Percentiles rank a stretch among this genome's conserved stretches.
Conservation (phyloP, 2,888 invertebrate genomes). For the Hyppa rectilinea region DNA sequence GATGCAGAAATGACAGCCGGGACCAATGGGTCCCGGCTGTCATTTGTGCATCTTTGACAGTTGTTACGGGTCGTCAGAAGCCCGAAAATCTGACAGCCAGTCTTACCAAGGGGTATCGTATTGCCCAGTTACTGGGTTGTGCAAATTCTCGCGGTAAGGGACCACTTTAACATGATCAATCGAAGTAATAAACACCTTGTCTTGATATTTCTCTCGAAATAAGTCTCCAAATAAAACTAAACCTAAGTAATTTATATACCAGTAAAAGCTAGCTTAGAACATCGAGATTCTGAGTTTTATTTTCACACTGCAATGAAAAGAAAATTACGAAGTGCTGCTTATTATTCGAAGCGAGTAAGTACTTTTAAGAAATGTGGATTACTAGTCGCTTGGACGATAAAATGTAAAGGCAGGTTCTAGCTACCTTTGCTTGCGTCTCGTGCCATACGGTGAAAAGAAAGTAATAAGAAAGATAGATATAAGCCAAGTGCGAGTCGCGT, state of each 20-base stretch:
- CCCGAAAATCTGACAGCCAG: no score
- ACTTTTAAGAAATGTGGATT: slow-evolving; percentile 20
- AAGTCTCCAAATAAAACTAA: slow-evolving; percentile 18
- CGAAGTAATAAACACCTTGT: neutral
- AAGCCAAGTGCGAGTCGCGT: no score
- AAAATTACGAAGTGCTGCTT: slow-evolving; percentile 48
- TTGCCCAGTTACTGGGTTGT: no score
- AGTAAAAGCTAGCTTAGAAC: slow-evolving; percentile 14
- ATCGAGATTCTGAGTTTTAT: slow-evolving; percentile 34
- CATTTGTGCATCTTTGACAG: no score
- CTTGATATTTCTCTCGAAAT: slow-evolving; percentile 2
- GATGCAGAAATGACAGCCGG: no score
- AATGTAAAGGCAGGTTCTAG: neutral
- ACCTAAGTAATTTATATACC: slow-evolving; percentile 16
- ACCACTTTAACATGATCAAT: no score
- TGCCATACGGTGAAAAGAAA: neutral
- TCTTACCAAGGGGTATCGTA: no score
- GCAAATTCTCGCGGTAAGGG: no score
- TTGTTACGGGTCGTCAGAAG: no score
- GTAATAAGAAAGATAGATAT: neutral
- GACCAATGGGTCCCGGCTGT: no score
- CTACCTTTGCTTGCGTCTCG: neutral
- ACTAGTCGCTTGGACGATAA: slow-evolving; percentile 9
- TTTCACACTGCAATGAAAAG: slow-evolving; percentile 41
- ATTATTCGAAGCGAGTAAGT: slow-evolving; percentile 41